Percentiles rank a stretch among this genome's conserved stretches.
Conservation (phyloP, 2,797 vertebrate species). For the Galago senegalensis region DNA sequence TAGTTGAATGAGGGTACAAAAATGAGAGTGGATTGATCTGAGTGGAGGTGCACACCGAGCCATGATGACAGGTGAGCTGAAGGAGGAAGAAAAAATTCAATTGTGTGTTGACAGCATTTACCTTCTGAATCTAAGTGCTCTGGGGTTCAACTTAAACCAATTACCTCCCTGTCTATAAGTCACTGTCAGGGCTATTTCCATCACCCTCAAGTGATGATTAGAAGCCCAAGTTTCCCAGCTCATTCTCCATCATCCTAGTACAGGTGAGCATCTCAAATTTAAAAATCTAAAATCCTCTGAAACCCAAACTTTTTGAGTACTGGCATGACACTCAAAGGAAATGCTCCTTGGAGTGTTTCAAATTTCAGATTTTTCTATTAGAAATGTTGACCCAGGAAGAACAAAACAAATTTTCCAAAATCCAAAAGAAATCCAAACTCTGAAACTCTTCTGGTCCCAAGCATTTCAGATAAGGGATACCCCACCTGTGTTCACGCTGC, state of each 20-base stretch:
- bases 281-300: neutral
- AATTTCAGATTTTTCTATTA: neutral
- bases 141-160: neutral
- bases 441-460: neutral
- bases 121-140: neutral
- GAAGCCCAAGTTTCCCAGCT: neutral
- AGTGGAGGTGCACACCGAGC: fast-evolving
- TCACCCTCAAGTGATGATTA: too few relatives aligned
- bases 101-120: neutral
- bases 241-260: neutral
- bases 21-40: neutral
- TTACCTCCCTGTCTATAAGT: neutral
- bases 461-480: neutral
- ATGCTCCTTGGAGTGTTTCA: neutral
- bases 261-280: neutral
- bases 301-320: neutral
- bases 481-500: neutral
- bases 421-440: neutral
- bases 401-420: neutral
- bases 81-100: neutral
- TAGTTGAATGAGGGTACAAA: neutral
- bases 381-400: neutral
- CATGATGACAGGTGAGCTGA: neutral
- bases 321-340: neutral
- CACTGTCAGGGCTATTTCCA: neutral